Evolutionary conservation across 2,797 vertebrate species (phyloP), one percentile per base, ranked within the genome.

Genomic region (Argya squamiceps): DNA sequence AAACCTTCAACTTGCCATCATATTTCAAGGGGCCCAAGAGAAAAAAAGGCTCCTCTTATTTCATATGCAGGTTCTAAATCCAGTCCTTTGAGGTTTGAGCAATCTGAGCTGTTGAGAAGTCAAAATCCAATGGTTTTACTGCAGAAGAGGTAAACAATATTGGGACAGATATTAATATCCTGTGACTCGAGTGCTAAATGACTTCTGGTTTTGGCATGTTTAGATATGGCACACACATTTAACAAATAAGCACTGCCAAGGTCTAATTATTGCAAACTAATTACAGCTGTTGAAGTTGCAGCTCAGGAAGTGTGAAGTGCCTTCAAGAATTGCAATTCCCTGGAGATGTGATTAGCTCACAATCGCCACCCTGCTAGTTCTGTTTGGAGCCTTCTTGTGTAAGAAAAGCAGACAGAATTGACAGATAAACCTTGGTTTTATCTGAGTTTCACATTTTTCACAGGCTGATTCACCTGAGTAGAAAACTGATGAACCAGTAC

Each of bases 251-350:
- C 65, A 55, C 65, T 92, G 69, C 52, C 74, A 83, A 43, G 37
- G 60, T 82, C 47, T 92, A 77, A 90, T 95, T 83, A 93, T 92
- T 92, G 80, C 60, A 83, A 88, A 95, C 83, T 95, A 95, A 91
- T 95, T 93, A 86, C 49, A 81, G 47, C 58, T 82, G 89, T 83
- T 93, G 68, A 73, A 93, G 59, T 23, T 80, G 75, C 85, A 95
- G 55, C 73, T 89, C 50, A 62, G 69, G 56, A 88, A 96, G 16
- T 60, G 50, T 80, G 49, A 93, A 93, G 79, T 80, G 34, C 39
- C 65, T 91, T 65, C 47, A 87, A 71, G 62, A 78, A 63, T 7
- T 80, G 68, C 41, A 77, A 0, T 60, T 73, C 69, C 69, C 59
- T 56, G n/a, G 53, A 50, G 85, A 52, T 24, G 55, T n/a, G 84